Evolutionary conservation across 2,888 invertebrate species (phyloP).

Genomic region (Limnephilus rhombicus): DNA sequence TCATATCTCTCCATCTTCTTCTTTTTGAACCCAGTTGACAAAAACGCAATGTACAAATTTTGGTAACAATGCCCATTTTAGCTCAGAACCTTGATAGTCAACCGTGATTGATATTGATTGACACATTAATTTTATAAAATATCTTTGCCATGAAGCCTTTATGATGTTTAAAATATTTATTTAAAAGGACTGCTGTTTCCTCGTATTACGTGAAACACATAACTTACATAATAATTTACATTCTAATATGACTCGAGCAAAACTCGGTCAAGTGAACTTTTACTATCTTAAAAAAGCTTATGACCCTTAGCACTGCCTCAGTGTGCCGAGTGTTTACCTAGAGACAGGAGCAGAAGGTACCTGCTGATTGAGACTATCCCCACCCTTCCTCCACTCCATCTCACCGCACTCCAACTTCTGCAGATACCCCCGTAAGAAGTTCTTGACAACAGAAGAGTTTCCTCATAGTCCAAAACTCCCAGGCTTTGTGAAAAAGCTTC

Average conservation of each 20-base stretch:
- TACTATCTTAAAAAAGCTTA: neutral
- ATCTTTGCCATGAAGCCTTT: too few relatives aligned
- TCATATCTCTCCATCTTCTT: too few relatives aligned
- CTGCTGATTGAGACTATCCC: neutral
- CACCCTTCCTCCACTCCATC: neutral
- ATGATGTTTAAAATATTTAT: neutral
- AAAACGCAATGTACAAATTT: too few relatives aligned
- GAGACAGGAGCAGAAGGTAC: neutral
- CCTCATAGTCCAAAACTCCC: neutral
- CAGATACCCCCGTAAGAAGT: neutral
- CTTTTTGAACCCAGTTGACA: too few relatives aligned
- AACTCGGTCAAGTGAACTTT: neutral
- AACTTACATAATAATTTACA: neutral
- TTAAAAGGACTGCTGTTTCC: neutral
- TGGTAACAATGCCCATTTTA: too few relatives aligned
- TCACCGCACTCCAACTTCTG: constrained; percentile 8
- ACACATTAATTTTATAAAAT: too few relatives aligned
- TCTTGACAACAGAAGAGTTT: constrained; percentile 12
- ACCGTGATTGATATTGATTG: too few relatives aligned
- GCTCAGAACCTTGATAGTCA: too few relatives aligned
- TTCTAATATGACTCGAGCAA: neutral
- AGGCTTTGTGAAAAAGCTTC: neutral
- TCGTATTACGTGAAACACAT: neutral
- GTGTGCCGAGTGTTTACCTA: constrained; percentile 10
- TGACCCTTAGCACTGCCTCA: neutral